Conservation (phyloP, 1,140 invertebrate species). For the Leptestheria dahalacensis region DNA sequence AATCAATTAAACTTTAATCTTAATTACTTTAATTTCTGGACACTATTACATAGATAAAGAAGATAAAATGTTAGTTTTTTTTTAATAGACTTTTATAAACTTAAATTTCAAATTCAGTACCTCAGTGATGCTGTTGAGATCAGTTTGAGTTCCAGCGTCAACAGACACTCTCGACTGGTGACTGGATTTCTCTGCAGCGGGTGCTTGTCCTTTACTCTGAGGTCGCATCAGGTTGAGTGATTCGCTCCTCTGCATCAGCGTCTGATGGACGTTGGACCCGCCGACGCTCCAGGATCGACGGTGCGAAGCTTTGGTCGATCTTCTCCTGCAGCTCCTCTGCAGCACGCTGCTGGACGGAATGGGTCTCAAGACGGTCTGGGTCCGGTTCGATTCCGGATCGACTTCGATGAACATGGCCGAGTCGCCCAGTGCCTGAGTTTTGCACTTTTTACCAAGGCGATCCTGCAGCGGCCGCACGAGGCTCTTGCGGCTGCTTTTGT, state of each 20-base stretch:
- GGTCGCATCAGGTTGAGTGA: background rate
- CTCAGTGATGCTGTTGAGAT: background rate
- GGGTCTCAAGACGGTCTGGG: background rate
- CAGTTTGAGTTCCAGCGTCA: slow-evolving; percentile 13
- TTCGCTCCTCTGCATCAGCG: slow-evolving; percentile 7
- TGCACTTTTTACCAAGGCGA: background rate
- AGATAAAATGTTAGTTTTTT: too few species aligned
- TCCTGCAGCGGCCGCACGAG: slow-evolving; percentile 1
- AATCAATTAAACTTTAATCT: too few species aligned
- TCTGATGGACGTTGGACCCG: slow-evolving; percentile 15
- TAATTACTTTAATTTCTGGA: too few species aligned
- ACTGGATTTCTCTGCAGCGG: slow-evolving; percentile 1
- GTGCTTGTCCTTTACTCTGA: background rate
- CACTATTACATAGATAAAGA: too few species aligned
- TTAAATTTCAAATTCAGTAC: too few species aligned
- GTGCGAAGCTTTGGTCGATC: background rate
- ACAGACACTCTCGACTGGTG: background rate
- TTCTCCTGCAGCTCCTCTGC: background rate
- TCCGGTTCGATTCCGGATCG: background rate
- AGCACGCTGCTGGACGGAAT: background rate
- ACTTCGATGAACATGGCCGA: slow-evolving; percentile 2
- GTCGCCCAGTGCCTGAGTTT: background rate
- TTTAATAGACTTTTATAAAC: too few species aligned
- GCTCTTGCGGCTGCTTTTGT: slow-evolving; percentile 2
- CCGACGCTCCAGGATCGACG: slow-evolving; percentile 14